Evolutionary conservation across 2,113 vertebrate genomes (phyloP), one percentile per base, ranked within the genome.

Genomic region (Grammomys surdaster): DNA sequence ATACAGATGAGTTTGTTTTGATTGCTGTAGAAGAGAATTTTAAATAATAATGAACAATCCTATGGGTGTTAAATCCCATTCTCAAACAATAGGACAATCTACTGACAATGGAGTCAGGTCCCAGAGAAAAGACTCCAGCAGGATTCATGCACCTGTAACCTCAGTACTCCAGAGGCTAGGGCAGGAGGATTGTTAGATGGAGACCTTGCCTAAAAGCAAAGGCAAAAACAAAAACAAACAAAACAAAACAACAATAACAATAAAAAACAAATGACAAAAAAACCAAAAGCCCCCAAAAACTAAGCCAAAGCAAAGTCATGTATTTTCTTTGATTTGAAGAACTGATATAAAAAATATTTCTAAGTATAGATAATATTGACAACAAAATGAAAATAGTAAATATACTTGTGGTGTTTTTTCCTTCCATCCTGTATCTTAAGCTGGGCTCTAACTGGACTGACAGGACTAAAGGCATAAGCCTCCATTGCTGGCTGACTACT

Each of bases 1-100:
- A 89, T 7, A 10, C 48, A 40, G 40, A 80, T 46, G 26, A 95
- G 88, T 63, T 70, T 80, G n/a, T 78, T 92, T 85, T 86, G 86
- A 96, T 91, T 73, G 76, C 19, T 89, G 17, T 24, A 92, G 87
- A 92, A 95, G 26, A 95, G 0, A 85, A 96, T 89, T 97, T 89
- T 95, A 95, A 85, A 0, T 72, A 70, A 89, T 43, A 77, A 89
- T 43, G 54, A 97, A 95, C 94, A 91, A 46, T 26, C 33, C 48
- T 72, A 67, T 0, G 20, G 26, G 24, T 46, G 26, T 46, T 84
- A 58, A 81, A 89, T 90, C 28, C 33, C 10, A 96, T 48, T 81
- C 91, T 88, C 54, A 72, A 0, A 51, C 16, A 90, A 88, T 0
- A 33, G 17, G 22, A 69, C 51, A 63, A 82, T 48, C 43, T 69